These are phyloP conservation scores for Dicerorhinus sumatrensis DNA, from an alignment of 2,113 vertebrate genomes.

Conservation along the genomic window DNA sequence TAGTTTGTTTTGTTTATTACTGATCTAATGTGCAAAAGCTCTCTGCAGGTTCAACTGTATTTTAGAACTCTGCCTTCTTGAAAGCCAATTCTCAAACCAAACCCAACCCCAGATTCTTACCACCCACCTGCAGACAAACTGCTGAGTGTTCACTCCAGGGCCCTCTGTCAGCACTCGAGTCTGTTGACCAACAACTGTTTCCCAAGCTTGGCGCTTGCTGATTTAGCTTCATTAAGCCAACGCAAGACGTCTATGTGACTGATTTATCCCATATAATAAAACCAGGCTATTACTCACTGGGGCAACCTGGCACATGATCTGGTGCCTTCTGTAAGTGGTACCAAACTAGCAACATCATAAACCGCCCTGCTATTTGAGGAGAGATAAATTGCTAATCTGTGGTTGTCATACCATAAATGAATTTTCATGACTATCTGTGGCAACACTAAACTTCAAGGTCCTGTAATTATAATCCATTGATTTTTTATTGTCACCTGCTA, in stretches of 20 bases:
- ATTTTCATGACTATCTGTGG: slow-evolving; percentile 55
- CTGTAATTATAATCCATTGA: slow-evolving; percentile 63
- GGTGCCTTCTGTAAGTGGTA: slow-evolving; percentile 75
- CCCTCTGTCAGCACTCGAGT: not conserved
- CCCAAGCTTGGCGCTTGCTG: slow-evolving; percentile 59
- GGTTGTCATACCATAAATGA: slow-evolving; percentile 64
- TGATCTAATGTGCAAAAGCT: not conserved
- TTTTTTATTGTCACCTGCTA: slow-evolving; percentile 79
- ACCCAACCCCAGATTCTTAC: not conserved
- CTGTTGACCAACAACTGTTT: slow-evolving; percentile 56
- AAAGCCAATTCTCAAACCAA: not conserved
- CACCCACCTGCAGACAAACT: not conserved
- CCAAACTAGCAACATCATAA: slow-evolving; percentile 76
- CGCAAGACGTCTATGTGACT: slow-evolving; percentile 65
- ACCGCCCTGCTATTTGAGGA: slow-evolving; percentile 61
- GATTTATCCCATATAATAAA: slow-evolving; percentile 84
- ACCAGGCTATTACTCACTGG: slow-evolving; percentile 81
- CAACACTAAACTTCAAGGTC: slow-evolving; percentile 55
- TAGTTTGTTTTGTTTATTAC: not conserved
- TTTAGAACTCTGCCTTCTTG: not conserved
- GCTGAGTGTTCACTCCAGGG: not conserved
- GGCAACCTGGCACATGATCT: slow-evolving; percentile 60
- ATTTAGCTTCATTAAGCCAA: slow-evolving; percentile 79
- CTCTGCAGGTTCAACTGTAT: not conserved
- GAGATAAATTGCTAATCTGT: slow-evolving; percentile 80